Percentiles rank a stretch among this genome's conserved stretches.
phyloP scores from a whole-genome alignment of 2,888 invertebrate genomes.

The Leucophenga maculata region DNA sequence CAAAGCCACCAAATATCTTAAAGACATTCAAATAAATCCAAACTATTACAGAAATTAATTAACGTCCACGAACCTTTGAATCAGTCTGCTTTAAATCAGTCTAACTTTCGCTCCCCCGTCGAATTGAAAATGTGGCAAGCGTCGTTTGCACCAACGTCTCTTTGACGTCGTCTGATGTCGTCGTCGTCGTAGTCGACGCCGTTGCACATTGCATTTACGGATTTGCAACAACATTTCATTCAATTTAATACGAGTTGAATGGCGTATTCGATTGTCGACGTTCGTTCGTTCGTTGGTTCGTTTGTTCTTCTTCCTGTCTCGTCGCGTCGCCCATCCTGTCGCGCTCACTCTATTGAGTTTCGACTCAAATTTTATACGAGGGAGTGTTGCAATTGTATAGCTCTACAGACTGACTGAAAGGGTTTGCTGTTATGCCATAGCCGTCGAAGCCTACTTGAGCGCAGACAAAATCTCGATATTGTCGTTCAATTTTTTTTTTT shows the following conservation, averaged over 20 bases:
- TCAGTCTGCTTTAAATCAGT: not conserved
- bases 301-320: not conserved
- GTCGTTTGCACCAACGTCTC: not conserved
- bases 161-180: too few species aligned
- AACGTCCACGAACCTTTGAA: not conserved
- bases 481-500: not conserved
- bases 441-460: not conserved
- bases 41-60: too few species aligned
- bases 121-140: not conserved
- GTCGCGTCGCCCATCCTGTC: not conserved
- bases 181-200: not conserved
- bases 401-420: not conserved
- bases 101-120: not conserved
- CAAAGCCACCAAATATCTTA: too few species aligned
- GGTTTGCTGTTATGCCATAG: not conserved
- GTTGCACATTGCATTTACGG: conserved; percentile 12
- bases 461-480: not conserved
- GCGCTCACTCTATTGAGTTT: not conserved
- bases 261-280: conserved; percentile 17
- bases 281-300: not conserved
- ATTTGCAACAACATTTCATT: conserved; percentile 18
- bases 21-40: too few species aligned
- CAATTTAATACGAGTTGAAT: conserved; percentile 15
- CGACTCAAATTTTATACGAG: not conserved
- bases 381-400: not conserved